Conservation (phyloP, 2,113 vertebrate species). For the Ageneiosus marmoratus region DNA sequence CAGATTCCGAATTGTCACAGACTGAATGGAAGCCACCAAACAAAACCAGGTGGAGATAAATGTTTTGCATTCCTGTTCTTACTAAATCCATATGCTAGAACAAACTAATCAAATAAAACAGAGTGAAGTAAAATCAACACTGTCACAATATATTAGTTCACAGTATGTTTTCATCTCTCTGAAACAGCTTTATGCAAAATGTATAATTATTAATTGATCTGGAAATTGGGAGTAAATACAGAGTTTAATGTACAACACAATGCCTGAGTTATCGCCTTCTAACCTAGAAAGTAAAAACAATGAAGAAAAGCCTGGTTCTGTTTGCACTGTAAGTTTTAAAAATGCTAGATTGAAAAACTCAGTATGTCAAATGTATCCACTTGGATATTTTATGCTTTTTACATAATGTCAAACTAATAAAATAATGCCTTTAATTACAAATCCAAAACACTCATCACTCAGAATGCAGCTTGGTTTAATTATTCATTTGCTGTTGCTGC, state of each 20-base stretch:
- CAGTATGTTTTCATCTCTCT: neutral
- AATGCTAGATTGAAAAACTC: neutral
- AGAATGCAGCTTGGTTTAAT: neutral
- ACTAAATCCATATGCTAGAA: neutral
- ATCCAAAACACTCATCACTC: neutral
- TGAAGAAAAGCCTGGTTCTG: neutral
- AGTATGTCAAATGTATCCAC: neutral
- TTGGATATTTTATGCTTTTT: neutral
- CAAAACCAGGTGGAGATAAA: neutral
- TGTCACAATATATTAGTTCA: neutral
- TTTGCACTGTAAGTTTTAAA: neutral
- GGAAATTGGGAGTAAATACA: neutral
- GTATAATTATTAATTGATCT: neutral
- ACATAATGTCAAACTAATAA: neutral
- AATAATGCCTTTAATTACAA: neutral
- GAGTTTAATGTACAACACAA: too few relatives aligned
- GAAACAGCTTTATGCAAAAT: neutral
- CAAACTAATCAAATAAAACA: neutral
- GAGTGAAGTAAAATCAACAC: neutral
- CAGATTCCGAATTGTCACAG: neutral
- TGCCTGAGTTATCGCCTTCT: too few relatives aligned
- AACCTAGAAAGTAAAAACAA: too few relatives aligned
- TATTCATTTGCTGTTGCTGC: neutral
- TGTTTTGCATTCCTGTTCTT: neutral
- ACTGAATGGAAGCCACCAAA: conserved; percentile 4